Conservation (phyloP, 1,140 invertebrate species). For the Drosophila gunungcola region DNA sequence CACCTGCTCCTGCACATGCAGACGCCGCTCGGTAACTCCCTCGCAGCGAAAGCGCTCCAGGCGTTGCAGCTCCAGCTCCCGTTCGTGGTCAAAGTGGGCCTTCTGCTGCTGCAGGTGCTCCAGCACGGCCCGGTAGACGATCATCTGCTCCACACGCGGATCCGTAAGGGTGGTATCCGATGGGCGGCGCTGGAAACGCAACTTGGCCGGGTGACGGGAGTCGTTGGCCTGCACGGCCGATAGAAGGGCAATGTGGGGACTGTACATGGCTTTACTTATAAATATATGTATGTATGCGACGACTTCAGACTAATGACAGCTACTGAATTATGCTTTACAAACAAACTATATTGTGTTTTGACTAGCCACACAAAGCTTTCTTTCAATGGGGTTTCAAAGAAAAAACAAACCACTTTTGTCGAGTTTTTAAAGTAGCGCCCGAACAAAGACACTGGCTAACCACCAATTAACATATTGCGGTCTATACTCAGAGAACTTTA, state of each 20-base stretch:
- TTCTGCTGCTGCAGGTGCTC: constrained; percentile 60
- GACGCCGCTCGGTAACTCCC: constrained; percentile 23
- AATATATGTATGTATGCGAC: neutral
- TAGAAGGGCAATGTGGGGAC: constrained; percentile 24
- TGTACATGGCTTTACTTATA: constrained; percentile 12
- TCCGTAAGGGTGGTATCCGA: constrained; percentile 27
- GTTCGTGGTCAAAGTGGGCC: constrained; percentile 48
- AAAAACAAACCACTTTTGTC: neutral
- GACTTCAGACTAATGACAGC: neutral
- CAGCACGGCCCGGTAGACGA: constrained; percentile 49
- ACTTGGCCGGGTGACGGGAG: neutral
- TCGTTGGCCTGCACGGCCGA: constrained; percentile 26
- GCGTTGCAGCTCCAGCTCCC: constrained; percentile 37
- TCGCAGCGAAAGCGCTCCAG: constrained; percentile 57
- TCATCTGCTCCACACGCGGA: constrained; percentile 53
- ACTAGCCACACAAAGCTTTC: neutral
- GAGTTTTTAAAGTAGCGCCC: neutral
- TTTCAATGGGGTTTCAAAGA: neutral
- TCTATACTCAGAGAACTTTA: no score
- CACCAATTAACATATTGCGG: no score
- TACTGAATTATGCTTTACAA: neutral
- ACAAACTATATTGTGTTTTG: neutral
- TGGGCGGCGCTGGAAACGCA: constrained; percentile 14
- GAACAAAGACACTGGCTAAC: neutral
- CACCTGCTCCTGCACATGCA: constrained; percentile 49